Evolutionary conservation across 2,113 vertebrate genomes (phyloP).

Genomic region (Chionomys nivalis): DNA sequence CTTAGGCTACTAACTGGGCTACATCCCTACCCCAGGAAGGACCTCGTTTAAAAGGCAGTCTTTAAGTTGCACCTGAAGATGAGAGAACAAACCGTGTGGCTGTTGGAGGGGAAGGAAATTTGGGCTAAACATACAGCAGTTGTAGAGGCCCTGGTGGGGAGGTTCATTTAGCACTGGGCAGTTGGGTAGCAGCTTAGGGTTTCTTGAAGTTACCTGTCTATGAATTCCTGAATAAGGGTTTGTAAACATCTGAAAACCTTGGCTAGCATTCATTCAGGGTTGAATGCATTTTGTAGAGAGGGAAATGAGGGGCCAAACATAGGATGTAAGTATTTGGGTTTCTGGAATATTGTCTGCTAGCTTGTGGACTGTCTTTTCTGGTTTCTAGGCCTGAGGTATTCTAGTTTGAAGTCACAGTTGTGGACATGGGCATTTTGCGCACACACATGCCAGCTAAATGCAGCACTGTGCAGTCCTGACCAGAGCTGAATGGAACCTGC

Average conservation of each 20-base stretch:
- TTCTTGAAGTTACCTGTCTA: neutral
- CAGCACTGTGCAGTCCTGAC: neutral
- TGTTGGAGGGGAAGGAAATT: neutral
- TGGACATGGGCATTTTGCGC: neutral
- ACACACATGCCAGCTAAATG: neutral
- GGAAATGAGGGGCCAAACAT: neutral
- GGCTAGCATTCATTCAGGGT: neutral
- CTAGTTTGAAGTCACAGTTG: neutral
- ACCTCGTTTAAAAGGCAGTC: neutral
- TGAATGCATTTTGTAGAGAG: neutral
- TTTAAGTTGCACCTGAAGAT: neutral
- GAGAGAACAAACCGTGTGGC: neutral
- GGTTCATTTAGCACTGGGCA: neutral
- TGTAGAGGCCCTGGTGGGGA: accelerated
- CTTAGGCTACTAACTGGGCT: too few relatives aligned
- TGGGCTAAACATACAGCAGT: neutral
- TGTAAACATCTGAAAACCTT: neutral
- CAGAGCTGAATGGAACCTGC: too few relatives aligned
- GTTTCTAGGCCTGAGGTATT: neutral
- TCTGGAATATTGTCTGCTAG: neutral
- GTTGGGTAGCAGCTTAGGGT: neutral
- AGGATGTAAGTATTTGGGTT: neutral
- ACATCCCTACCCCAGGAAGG: neutral
- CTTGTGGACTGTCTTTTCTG: neutral
- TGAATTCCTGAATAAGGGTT: neutral